A percentile compares a stretch with the other conserved stretches of the same genome.
phyloP scores from a whole-genome alignment of 1,140 invertebrate genomes.

The Conus ventricosus region DNA sequence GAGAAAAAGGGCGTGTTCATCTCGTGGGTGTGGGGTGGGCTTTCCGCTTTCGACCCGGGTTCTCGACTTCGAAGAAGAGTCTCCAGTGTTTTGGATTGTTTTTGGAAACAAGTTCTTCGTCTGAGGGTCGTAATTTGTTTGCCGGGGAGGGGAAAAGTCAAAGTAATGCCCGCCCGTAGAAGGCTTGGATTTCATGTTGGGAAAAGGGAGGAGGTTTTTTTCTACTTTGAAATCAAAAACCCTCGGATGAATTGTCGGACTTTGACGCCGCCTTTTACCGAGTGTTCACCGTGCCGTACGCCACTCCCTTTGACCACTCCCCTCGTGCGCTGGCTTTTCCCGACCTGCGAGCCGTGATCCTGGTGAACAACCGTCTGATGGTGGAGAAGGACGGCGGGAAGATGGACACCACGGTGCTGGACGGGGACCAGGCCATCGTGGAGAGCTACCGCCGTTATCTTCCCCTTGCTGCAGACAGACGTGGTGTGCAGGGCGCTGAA shows the following conservation, averaged over 20 bases:
- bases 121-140: conserved; percentile 48
- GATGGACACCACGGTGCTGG: conserved; percentile 5
- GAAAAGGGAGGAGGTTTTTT: conserved; percentile 48
- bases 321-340: conserved; percentile 41
- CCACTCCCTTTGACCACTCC: conserved; percentile 41
- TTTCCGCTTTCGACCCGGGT: conserved; percentile 46
- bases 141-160: conserved; percentile 37
- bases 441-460: conserved; percentile 1
- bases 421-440: conserved; percentile 22
- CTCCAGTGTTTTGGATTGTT: conserved; percentile 42
- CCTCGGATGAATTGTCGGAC: conserved; percentile 30
- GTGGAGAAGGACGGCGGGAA: conserved; percentile 39
- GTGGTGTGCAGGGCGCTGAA: conserved; percentile 1
- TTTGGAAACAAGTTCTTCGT: conserved; percentile 47
- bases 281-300: conserved; percentile 34
- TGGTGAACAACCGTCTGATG: conserved; percentile 43
- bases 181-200: conserved; percentile 41
- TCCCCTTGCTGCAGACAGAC: neutral
- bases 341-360: conserved; percentile 27
- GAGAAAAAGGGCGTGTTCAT: conserved; percentile 42
- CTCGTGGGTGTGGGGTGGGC: conserved; percentile 39
- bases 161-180: neutral
- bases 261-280: conserved; percentile 44
- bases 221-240: conserved; percentile 9
- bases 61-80: conserved; percentile 49